Evolutionary conservation across 2,888 invertebrate species (phyloP), one percentile per base, ranked within the genome.

Genomic region (Dicyrtoma fusca): DNA sequence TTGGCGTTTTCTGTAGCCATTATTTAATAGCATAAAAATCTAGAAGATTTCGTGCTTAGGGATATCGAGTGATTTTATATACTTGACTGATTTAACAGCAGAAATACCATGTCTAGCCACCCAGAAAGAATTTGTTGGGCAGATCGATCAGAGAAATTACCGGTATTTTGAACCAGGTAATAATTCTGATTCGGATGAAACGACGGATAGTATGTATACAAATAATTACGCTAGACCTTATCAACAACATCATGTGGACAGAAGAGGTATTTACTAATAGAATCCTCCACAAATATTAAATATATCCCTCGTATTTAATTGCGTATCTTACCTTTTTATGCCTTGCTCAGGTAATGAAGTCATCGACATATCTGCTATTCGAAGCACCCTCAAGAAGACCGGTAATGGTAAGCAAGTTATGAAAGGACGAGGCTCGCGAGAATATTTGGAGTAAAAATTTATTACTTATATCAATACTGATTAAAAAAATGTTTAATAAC

Each of bases 151-250:
- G 14, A 21, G 74, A 45, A 62, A 49, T 51, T 61, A 69, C 26
- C 69, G 47, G 19, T 61, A 69, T 49, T 69, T 69, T 69, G 59
- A 69, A 5, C 71, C 61, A 14, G 69, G 61, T 3, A 34, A 62
- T 14, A 72, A 74, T 57, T 74, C 74, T 10, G 74, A 74, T 57
- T 74, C 74, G 13, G 74, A 74, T 44, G 71, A 73, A n/a, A 74
- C 63, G 1, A 68, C 64, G 17, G 74, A 74, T 21, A 74, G 72
- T 42, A 19, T 69, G 5, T 71, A 74, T 25, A 45, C 69, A 19
- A 72, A 45, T 47, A 66, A 75, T 59, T 75, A 75, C 59, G 68
- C 75, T 2, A 53, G 71, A 45, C 75, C 75, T 47, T 75, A 74
- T 64, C 75, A 75, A 68, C 34, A 34, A 8, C 34, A 34, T 34